Percentiles rank a stretch among this genome's conserved stretches.
Evolutionary conservation across 2,888 invertebrate genomes (phyloP).

Genomic region (Zhuqinia jingwanae): DNA sequence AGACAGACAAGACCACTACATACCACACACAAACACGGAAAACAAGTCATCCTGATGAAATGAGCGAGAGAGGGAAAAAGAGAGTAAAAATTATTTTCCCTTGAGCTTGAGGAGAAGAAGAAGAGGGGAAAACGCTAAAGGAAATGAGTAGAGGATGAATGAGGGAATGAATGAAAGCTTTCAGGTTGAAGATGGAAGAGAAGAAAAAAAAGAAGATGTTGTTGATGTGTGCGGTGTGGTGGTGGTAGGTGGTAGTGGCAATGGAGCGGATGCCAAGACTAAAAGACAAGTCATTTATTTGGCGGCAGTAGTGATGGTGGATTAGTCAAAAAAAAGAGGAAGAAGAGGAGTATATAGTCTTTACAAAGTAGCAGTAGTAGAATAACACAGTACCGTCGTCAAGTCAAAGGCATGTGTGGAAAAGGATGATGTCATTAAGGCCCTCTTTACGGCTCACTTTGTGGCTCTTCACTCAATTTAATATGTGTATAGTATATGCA

Average conservation of each 20-base stretch:
- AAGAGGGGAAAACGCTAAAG: constrained; percentile 36
- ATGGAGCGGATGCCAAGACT: constrained; percentile 51
- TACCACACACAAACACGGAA: background rate
- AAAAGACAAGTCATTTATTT: constrained; percentile 56
- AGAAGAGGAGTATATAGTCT: background rate
- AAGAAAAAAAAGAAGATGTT: constrained; percentile 24
- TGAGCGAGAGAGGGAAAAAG: background rate
- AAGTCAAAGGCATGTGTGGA: background rate
- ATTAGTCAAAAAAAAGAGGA: constrained; percentile 36
- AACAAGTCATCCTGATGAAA: no score
- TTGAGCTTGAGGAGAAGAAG: background rate
- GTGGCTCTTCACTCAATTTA: constrained; percentile 63
- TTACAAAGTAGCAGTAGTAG: background rate
- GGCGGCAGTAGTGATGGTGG: constrained; percentile 13
- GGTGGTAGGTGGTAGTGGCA: constrained; percentile 16
- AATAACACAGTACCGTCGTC: background rate
- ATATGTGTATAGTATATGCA: constrained; percentile 36
- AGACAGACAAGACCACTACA: background rate
- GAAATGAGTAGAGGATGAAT: constrained; percentile 59
- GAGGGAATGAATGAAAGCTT: constrained; percentile 61
- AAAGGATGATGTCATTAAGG: constrained; percentile 63
- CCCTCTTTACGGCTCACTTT: constrained; percentile 61
- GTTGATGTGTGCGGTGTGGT: constrained; percentile 9
- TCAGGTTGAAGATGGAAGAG: constrained; percentile 42
- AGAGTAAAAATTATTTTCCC: constrained; percentile 19